Evolutionary conservation across 2,113 vertebrate species (phyloP).

Genomic region (Acrocephalus arundinaceus): DNA sequence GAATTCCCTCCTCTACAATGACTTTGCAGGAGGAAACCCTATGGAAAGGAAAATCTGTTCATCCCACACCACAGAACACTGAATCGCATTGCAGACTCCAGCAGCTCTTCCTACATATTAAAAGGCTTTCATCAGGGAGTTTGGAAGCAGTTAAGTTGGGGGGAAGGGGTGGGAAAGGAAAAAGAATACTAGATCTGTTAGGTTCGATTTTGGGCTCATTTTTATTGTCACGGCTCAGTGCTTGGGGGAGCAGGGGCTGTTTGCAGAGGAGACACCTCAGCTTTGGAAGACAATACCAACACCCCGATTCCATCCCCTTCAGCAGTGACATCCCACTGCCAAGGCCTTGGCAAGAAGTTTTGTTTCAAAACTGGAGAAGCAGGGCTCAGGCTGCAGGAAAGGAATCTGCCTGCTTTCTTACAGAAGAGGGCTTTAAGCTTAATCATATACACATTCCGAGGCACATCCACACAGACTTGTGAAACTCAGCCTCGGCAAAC

Average conservation of each 20-base stretch:
- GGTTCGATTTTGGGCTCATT: background rate
- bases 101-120: slow-evolving; percentile 41
- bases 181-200: background rate
- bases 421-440: background rate
- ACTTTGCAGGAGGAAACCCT: slow-evolving; percentile 56
- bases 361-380: background rate
- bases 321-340: background rate
- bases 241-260: background rate
- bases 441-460: background rate
- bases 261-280: background rate
- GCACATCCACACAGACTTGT: background rate
- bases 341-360: background rate
- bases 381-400: background rate
- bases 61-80: slow-evolving; percentile 37
- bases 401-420: background rate
- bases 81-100: background rate
- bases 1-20: slow-evolving; percentile 34
- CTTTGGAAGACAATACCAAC: background rate
- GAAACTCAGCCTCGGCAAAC: background rate
- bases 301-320: background rate
- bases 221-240: background rate
- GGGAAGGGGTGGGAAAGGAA: fast-evolving
- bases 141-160: background rate
- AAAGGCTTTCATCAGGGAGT: slow-evolving; percentile 13
- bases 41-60: slow-evolving; percentile 38